Evolutionary conservation across 2,113 vertebrate species (phyloP).

Genomic region (Lepidothrix coronata): DNA sequence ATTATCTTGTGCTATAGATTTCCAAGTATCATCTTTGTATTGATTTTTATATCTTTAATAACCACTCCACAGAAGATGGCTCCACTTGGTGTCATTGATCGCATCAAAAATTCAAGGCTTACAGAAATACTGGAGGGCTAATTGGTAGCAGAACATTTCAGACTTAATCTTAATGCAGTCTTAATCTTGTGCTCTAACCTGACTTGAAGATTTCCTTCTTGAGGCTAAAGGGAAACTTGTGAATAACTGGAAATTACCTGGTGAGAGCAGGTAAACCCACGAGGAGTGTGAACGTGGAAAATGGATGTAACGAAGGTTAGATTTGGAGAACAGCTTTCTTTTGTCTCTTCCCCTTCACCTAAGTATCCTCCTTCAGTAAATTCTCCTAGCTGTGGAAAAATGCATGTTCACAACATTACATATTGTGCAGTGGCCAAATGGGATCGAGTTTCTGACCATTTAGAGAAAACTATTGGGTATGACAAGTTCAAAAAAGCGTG

Average conservation of each 20-base stretch:
- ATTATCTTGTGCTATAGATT: constrained; percentile 82
- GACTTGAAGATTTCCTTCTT: constrained; percentile 70
- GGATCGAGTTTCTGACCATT: background rate
- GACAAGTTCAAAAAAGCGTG: background rate
- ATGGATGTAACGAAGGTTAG: background rate
- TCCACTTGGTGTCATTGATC: constrained; percentile 84
- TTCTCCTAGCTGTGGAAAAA: background rate
- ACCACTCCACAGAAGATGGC: constrained; percentile 82
- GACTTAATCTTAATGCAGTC: constrained; percentile 79
- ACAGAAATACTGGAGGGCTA: constrained; percentile 84
- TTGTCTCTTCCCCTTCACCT: background rate
- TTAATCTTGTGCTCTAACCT: constrained; percentile 77
- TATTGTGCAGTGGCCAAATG: background rate
- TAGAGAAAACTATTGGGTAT: background rate
- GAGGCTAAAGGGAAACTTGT: constrained; percentile 49
- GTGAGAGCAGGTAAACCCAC: constrained; percentile 7
- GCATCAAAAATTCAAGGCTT: constrained; percentile 87
- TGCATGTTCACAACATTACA: background rate
- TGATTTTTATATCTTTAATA: constrained; percentile 88
- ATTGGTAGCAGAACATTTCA: constrained; percentile 82
- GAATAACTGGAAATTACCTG: constrained; percentile 62
- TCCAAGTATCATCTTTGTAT: constrained; percentile 85
- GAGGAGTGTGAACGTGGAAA: constrained; percentile 2
- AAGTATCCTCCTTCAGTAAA: background rate
- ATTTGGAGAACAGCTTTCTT: background rate